Evolutionary conservation across 2,888 invertebrate genomes (phyloP), one percentile per base, ranked within the genome.

Genomic region (Chaetogeoica ovagalla): DNA sequence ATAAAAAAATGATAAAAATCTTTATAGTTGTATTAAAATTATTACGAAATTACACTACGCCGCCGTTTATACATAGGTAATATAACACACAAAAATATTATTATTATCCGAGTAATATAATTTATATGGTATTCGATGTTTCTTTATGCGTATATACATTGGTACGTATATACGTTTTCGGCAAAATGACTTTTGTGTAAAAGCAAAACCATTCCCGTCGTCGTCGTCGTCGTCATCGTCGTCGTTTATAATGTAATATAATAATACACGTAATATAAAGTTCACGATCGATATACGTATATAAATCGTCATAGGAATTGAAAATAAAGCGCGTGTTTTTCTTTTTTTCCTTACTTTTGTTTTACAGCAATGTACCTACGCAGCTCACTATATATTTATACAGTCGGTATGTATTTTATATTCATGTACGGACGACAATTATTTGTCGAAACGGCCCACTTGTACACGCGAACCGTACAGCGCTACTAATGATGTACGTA

Each of bases 1-100:
- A 43, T 9, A 9, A 48, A 48, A 13, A 60, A 71, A 71, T 43
- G 71, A 71, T 60, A 71, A 71, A 70, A 57, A 70, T 70, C 72
- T 43, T 72, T 72, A 59, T 43, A 23, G 60, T 60, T 23, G 23
- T 60, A 48, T 60, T 23, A 60, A 71, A 71, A 43, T 43, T 71
- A 59, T 59, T 21, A 39, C 43, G 43, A 23, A 19, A 60, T 43
- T 60, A 43, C 57, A 59, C 30, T 15, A 15, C 13, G 13, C 11
- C 13, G 48, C 11, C 11, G 11, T 48, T 11, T 48, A 4, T 43
- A 48, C 13, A 48, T 48, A 48, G 48, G 48, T 48, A 48, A 13
- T 48, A 48, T 48, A 48, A 48, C 11, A 4, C 30, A 4, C 1
- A 11, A 48, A 13, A 48, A 7, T 48, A 48, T 48, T 48, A 48